Percentiles rank a stretch among this genome's conserved stretches.
Evolutionary conservation across 2,113 vertebrate species (phyloP).

Genomic region (Patagioenas fasciata): DNA sequence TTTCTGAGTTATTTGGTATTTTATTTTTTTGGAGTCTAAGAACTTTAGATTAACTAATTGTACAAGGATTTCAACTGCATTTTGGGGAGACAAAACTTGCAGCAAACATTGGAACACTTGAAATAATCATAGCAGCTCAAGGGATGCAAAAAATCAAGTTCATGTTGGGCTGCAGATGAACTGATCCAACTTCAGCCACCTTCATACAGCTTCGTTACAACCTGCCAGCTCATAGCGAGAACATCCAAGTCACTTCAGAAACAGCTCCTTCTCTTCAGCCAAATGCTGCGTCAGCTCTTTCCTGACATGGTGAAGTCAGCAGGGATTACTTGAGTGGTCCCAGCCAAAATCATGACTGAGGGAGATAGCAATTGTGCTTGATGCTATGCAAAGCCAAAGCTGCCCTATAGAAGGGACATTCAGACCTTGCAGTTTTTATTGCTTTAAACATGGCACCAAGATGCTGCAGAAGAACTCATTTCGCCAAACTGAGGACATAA

Average conservation of each 20-base stretch:
- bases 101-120: not conserved
- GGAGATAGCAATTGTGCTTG: not conserved
- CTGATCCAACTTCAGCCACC: not conserved
- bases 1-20: not conserved
- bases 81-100: not conserved
- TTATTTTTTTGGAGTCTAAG: not conserved
- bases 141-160: not conserved
- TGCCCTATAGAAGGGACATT: not conserved
- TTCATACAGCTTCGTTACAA: not conserved
- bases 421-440: not conserved
- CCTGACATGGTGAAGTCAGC: not conserved
- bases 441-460: not conserved
- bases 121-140: not conserved
- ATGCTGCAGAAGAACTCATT: not conserved
- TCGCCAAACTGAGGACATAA: not conserved
- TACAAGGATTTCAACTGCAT: not conserved
- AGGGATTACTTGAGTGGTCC: not conserved
- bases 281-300: not conserved
- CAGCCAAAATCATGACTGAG: not conserved
- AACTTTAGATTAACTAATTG: not conserved
- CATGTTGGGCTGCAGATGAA: not conserved
- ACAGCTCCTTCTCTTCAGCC: not conserved
- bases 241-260: constrained; percentile 26
- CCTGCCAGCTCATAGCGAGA: not conserved
- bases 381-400: not conserved